Evolutionary conservation across 2,797 vertebrate genomes (phyloP).

Genomic region (Acomys russatus): DNA sequence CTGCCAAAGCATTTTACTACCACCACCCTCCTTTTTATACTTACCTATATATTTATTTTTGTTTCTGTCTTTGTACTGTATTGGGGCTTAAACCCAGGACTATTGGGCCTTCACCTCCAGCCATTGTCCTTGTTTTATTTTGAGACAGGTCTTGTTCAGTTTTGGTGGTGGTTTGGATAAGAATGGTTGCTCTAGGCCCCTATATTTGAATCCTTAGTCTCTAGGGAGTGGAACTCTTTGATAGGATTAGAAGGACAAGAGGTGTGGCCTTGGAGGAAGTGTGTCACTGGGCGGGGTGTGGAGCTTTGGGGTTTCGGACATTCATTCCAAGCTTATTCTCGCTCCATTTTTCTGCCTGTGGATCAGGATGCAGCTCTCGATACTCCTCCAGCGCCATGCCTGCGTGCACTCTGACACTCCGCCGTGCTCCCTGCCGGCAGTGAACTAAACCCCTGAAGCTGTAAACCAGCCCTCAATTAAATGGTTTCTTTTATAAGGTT

Average conservation of each 20-base stretch:
- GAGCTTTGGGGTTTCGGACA: not conserved
- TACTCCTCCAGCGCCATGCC: not conserved
- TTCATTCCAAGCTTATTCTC: not conserved
- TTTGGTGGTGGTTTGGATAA: not conserved
- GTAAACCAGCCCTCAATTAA: not conserved
- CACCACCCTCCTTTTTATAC: not conserved
- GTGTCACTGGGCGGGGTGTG: not conserved
- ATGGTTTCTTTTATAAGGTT: not conserved
- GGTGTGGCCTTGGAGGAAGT: not conserved
- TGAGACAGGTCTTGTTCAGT: not conserved
- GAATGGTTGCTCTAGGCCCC: not conserved
- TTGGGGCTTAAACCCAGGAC: not conserved
- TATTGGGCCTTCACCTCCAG: not conserved
- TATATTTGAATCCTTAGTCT: not conserved
- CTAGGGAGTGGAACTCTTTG: not conserved
- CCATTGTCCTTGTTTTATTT: not conserved
- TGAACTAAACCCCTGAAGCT: not conserved
- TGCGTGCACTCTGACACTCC: rapidly evolving
- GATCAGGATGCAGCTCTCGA: not conserved
- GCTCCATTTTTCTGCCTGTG: not conserved
- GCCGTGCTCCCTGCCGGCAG: not conserved
- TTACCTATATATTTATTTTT: not conserved
- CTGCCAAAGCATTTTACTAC: not conserved
- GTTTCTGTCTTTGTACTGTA: not conserved
- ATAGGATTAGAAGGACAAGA: not conserved